phyloP scores from a whole-genome alignment of 2,797 vertebrate species.

The Heteromormyrus szaboi region DNA sequence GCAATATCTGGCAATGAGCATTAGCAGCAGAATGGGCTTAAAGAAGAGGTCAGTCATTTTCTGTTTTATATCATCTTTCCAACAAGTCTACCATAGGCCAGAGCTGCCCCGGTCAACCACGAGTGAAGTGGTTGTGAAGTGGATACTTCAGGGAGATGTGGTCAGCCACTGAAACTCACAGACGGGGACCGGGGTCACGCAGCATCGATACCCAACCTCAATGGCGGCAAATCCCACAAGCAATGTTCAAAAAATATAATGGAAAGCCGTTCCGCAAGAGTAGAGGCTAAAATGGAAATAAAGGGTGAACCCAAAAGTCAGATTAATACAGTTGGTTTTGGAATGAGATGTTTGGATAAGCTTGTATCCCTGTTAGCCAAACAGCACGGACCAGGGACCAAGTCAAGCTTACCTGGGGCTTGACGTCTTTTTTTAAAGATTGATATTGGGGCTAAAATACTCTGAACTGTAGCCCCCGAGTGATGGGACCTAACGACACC shows the following conservation, averaged over 20 bases:
- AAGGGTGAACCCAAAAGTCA: neutral
- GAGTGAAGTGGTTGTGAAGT: neutral
- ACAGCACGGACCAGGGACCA: neutral
- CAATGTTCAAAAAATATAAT: neutral
- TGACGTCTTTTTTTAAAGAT: neutral
- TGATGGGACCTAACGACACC: neutral
- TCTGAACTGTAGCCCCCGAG: neutral
- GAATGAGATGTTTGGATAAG: neutral
- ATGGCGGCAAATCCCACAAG: neutral
- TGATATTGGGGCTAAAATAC: neutral
- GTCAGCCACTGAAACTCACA: neutral
- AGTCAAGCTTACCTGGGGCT: neutral
- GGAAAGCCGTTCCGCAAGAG: neutral
- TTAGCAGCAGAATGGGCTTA: neutral
- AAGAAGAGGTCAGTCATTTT: neutral
- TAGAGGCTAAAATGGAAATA: neutral
- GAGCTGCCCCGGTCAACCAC: neutral
- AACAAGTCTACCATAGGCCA: neutral
- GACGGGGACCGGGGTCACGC: neutral
- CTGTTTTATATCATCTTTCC: neutral
- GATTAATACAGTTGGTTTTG: neutral
- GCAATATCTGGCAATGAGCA: neutral
- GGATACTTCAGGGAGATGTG: neutral
- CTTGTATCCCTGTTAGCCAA: neutral
- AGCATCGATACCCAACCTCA: neutral